Base-by-base conservation (phyloP, 2,888 invertebrate species). In the Gandaritis pyraliata region DNA sequence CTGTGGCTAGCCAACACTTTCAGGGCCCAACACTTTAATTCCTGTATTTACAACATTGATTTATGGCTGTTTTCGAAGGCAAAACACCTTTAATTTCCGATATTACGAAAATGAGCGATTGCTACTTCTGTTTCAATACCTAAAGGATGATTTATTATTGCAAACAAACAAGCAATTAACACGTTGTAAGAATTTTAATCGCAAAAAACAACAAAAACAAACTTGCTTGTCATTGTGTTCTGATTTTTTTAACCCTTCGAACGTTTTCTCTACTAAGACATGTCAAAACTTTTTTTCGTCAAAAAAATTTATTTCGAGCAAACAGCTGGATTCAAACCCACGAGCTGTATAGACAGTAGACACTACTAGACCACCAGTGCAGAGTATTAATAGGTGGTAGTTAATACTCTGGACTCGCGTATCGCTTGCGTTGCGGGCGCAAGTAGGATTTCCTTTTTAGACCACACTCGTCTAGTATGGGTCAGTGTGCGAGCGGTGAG, bases 401-500 rank as follows among this genome's bases (percentile, higher is more conserved):
- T 82, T 82, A 79, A 75, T 75, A 76, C 74, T 74, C 78, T 81
- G 82, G 79, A 79, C 82, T 79, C 80, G 81, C 82, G 76, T 84
- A 88, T 88, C 83, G 78, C 79, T 85, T 85, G 87, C 82, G 70
- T 85, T 85, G 87, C 82, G 70, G 68, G 74, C 85, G 79, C 88
- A 90, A 90, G 89, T 86, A 91, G 91, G 91, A 92, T 92, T 91
- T 92, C 91, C 91, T 92, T 88, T 91, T 92, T 91, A 92, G 88
- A 84, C 80, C 78, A 54, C 23, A 73, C 74, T 58, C 61, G 69
- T 64, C 66, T 74, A 89, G 16, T 43, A 43, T 90, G 82, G 90
- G 90, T 90, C 90, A 92, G 87, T 90, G 78, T 87, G 90, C 87
- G 85, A 89, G 77, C 70, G 53, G 74, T 69, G 58, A 63, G 67